These are phyloP conservation scores for Synergus itoensis DNA, from an alignment of 2,888 invertebrate genomes.

Conservation along the genomic window DNA sequence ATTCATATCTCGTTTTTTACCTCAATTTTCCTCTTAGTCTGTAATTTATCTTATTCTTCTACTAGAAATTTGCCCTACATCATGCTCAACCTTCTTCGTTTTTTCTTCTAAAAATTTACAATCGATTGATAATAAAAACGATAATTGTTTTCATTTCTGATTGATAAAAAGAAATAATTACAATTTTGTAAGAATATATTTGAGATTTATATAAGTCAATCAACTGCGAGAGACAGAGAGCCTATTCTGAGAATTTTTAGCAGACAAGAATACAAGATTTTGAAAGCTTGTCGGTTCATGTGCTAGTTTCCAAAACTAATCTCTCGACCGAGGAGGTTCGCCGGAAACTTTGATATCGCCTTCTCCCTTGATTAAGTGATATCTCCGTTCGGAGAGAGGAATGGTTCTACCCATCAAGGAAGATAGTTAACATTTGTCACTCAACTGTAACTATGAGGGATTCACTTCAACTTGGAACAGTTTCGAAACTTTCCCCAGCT, in stretches of 20 bases:
- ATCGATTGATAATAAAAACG: neutral
- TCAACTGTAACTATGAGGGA: slow-evolving; percentile 1
- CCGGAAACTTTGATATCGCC: slow-evolving; percentile 41
- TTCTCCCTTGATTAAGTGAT: slow-evolving; percentile 40
- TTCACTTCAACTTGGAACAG: slow-evolving; percentile 6
- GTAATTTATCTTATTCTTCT: no score
- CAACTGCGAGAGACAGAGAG: no score
- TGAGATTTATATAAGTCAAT: no score
- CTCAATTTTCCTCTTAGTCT: slow-evolving; percentile 7
- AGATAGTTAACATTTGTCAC: slow-evolving; percentile 27
- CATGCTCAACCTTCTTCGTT: neutral
- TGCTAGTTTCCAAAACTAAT: slow-evolving; percentile 38
- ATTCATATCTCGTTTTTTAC: slow-evolving; percentile 7
- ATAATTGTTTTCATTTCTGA: neutral
- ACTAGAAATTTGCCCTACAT: no score
- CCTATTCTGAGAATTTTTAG: neutral
- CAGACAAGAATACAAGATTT: neutral
- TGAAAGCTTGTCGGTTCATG: slow-evolving; percentile 17
- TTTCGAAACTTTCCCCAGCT: neutral
- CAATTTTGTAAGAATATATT: no score
- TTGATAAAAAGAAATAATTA: neutral
- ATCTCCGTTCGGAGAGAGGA: slow-evolving; percentile 13
- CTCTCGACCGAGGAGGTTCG: slow-evolving; percentile 32
- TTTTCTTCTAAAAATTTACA: neutral
- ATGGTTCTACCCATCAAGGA: slow-evolving; percentile 11